phyloP scores from a whole-genome alignment of 2,888 invertebrate genomes.

The Dilophus febrilis region DNA sequence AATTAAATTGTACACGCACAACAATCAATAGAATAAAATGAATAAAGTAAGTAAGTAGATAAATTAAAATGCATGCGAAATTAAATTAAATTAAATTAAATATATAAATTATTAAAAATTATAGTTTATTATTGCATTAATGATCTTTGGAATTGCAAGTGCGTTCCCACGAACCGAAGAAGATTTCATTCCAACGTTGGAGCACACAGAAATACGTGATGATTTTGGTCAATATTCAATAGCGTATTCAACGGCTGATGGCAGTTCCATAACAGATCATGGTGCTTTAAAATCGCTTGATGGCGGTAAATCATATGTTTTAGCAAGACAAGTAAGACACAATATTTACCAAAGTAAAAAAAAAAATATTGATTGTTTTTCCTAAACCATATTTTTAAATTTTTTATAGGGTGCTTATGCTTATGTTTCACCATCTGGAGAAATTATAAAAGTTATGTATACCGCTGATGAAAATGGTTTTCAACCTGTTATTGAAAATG shows the following conservation, averaged over 20 bases:
- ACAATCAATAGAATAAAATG: too few relatives aligned
- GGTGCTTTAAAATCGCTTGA: slow-evolving; percentile 6
- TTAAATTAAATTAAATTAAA: too few relatives aligned
- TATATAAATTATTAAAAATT: too few relatives aligned
- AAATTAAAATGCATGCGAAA: too few relatives aligned
- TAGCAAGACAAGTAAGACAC: slow-evolving; percentile 5
- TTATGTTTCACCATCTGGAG: slow-evolving; percentile 6
- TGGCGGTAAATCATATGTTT: slow-evolving; percentile 7
- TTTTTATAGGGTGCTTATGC: slow-evolving; percentile 6
- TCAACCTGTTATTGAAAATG: slow-evolving; percentile 2
- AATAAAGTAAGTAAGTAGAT: too few relatives aligned
- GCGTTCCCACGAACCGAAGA: background rate
- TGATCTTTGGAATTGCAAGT: too few relatives aligned
- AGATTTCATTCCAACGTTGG: background rate
- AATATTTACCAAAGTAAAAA: background rate
- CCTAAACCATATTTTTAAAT: background rate
- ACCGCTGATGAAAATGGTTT: slow-evolving; percentile 9
- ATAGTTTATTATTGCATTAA: too few relatives aligned
- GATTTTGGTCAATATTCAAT: slow-evolving; percentile 10
- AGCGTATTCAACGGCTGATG: slow-evolving; percentile 7
- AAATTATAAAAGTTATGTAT: slow-evolving; percentile 3
- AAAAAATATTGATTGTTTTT: background rate
- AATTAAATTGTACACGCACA: too few relatives aligned
- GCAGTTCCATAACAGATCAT: slow-evolving; percentile 9
- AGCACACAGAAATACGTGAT: slow-evolving; percentile 5